A percentile compares a stretch with the other conserved stretches of the same genome.
phyloP scores from a whole-genome alignment of 2,888 invertebrate genomes.

The Heliconius erato region DNA sequence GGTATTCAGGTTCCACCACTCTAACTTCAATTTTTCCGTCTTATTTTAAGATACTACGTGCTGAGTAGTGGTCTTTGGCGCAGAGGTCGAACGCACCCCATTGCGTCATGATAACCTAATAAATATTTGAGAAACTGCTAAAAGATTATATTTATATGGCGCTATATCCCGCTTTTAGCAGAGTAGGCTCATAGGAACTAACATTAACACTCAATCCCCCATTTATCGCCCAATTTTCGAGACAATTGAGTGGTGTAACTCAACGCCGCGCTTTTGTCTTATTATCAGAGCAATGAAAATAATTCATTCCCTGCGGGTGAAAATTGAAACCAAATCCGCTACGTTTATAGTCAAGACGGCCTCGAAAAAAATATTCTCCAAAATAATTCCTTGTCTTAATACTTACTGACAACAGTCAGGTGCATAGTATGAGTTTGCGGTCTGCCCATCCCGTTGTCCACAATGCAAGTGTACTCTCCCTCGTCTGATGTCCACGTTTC shows the following conservation, averaged over 20 bases:
- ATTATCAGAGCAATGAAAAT: too few species aligned
- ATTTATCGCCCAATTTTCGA: background rate
- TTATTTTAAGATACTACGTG: background rate
- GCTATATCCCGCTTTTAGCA: background rate
- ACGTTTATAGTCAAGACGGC: too few species aligned
- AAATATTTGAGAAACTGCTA: background rate
- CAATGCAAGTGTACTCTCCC: slow-evolving; percentile 71
- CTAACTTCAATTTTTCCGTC: background rate
- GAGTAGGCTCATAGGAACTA: too few species aligned
- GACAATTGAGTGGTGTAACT: background rate
- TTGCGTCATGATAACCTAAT: background rate
- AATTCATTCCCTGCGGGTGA: too few species aligned
- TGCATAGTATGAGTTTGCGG: slow-evolving; percentile 66
- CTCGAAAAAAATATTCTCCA: too few species aligned
- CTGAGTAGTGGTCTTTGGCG: background rate
- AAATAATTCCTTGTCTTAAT: background rate
- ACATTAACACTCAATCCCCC: too few species aligned
- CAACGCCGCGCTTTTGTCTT: too few species aligned
- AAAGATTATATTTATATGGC: too few species aligned
- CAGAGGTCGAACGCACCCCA: background rate
- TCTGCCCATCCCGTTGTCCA: slow-evolving; percentile 67
- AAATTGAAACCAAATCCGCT: too few species aligned
- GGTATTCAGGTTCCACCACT: too few species aligned
- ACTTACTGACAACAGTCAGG: slow-evolving; percentile 59
- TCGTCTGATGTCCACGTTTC: slow-evolving; percentile 66